A percentile compares a stretch with the other conserved stretches of the same genome.
Conservation (phyloP, 2,797 vertebrate species). For the Xyrichtys novacula region DNA sequence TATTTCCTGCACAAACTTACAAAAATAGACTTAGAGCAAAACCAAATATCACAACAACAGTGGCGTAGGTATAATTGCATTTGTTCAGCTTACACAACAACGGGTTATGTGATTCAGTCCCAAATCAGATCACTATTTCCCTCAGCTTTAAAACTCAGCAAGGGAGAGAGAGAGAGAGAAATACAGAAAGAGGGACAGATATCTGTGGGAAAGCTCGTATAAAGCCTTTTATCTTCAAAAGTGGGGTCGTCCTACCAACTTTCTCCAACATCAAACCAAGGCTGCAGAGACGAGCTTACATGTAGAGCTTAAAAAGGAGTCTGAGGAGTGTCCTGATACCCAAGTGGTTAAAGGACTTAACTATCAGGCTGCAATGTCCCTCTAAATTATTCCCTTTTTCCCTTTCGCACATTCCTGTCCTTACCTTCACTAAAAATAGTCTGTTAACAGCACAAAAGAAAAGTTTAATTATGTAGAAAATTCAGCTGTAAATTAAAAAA, state of each 20-base stretch:
- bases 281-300: slow-evolving; percentile 1
- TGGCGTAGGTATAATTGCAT: neutral
- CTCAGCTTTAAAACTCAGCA: neutral
- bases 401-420: neutral
- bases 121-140: slow-evolving; percentile 9
- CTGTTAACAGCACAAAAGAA: neutral
- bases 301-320: neutral
- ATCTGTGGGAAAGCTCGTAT: slow-evolving; percentile 6
- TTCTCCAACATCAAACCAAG: slow-evolving; percentile 12
- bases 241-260: slow-evolving; percentile 9
- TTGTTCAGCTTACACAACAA: neutral
- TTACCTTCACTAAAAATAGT: neutral
- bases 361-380: neutral
- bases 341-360: neutral
- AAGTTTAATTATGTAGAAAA: neutral
- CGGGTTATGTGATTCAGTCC: neutral
- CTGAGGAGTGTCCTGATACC: neutral
- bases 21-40: neutral
- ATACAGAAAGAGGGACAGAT: slow-evolving; percentile 26
- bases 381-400: neutral
- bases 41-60: neutral
- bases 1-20: neutral
- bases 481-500: neutral
- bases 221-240: slow-evolving; percentile 45
- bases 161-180: neutral